A percentile compares a stretch with the other conserved stretches of the same genome.
phyloP scores from a whole-genome alignment of 2,888 invertebrate genomes.

The Caenorhabditis macrosperma region DNA sequence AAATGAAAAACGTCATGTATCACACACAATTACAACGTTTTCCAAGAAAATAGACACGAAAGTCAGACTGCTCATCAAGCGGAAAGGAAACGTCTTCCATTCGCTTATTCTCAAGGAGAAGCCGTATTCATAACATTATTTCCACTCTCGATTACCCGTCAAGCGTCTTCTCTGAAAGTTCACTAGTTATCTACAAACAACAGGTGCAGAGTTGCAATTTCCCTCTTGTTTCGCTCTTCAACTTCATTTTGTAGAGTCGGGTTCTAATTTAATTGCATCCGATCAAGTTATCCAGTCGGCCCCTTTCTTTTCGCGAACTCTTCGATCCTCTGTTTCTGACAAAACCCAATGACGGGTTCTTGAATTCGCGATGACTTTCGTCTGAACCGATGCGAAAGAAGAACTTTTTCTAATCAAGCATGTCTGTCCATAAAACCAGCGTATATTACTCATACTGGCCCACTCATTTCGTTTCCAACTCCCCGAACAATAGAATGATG shows the following conservation, averaged over 20 bases:
- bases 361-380: background rate
- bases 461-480: background rate
- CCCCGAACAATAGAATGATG: constrained; percentile 1
- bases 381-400: background rate
- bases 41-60: constrained; percentile 18
- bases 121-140: background rate
- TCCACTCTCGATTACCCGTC: background rate
- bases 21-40: constrained; percentile 29
- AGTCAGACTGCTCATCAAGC: constrained; percentile 26
- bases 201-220: no score
- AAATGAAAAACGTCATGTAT: constrained; percentile 37
- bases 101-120: background rate
- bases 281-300: background rate
- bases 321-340: background rate
- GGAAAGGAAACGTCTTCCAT: constrained; percentile 5
- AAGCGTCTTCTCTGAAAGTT: no score
- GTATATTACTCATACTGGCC: constrained; percentile 23
- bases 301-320: background rate
- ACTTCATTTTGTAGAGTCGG: no score
- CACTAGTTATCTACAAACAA: no score
- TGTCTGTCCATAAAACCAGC: constrained; percentile 6
- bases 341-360: background rate
- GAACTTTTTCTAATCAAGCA: constrained; percentile 22
- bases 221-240: background rate
- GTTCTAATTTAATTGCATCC: no score